Percentiles rank a stretch among this genome's conserved stretches.
Conservation (phyloP, 2,888 invertebrate genomes). For the Nezara viridula region DNA sequence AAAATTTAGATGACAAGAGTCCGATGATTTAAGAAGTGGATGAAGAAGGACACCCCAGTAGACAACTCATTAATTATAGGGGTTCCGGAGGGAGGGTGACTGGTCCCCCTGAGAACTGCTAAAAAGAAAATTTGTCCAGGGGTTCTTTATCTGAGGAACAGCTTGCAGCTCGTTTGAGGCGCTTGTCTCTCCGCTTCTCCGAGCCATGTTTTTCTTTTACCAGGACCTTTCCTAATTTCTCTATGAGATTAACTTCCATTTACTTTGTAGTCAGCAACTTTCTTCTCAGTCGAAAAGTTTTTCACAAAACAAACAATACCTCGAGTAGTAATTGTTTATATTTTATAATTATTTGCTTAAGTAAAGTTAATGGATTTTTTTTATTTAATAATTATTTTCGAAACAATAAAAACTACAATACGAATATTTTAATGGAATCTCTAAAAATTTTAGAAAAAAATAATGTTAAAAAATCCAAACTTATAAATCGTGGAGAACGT, state of each 20-base stretch:
- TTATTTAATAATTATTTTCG: no score
- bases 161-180: constrained; percentile 5
- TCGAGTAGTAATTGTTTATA: neutral
- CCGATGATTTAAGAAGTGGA: neutral
- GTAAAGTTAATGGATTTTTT: no score
- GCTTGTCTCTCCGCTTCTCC: neutral
- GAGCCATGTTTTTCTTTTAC: neutral
- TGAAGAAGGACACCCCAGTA: neutral
- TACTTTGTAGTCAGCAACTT: constrained; percentile 33
- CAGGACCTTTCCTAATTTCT: constrained; percentile 14
- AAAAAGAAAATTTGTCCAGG: constrained; percentile 35
- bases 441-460: no score
- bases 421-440: no score
- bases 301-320: neutral
- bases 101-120: neutral
- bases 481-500: no score
- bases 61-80: constrained; percentile 24
- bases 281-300: neutral
- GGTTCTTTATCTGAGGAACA: constrained; percentile 33
- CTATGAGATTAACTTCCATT: constrained; percentile 28
- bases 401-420: no score
- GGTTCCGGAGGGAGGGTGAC: neutral
- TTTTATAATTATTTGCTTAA: neutral
- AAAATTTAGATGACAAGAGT: neutral
- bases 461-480: no score